Evolutionary conservation across 2,797 vertebrate genomes (phyloP).

Genomic region (Hemitrygon akajei): DNA sequence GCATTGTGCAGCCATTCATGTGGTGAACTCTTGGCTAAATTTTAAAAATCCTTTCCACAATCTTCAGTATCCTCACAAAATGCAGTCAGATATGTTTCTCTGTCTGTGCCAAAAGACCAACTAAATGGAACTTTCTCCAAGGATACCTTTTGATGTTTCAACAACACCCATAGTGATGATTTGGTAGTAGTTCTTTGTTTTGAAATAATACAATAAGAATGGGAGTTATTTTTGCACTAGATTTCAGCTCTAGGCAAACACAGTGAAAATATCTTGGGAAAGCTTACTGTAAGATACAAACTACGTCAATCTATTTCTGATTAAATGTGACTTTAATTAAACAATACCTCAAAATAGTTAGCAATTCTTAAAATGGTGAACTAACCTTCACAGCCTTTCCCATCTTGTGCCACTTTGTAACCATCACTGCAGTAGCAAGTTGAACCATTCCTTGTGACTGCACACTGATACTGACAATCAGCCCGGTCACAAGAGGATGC

Average conservation of each 20-base stretch:
- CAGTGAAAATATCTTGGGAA: neutral
- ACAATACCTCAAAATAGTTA: neutral
- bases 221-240: neutral
- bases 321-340: neutral
- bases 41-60: too few relatives aligned
- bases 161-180: neutral
- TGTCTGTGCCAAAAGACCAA: neutral
- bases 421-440: slow-evolving; percentile 86
- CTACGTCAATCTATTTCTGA: neutral
- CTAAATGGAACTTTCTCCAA: neutral
- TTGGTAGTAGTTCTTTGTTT: neutral
- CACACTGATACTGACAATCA: slow-evolving; percentile 82
- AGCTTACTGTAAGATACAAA: neutral
- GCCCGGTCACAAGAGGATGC: slow-evolving; percentile 80
- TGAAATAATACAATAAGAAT: neutral
- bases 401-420: slow-evolving; percentile 75
- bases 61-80: neutral
- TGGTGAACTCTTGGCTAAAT: neutral
- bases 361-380: neutral
- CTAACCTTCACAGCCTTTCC: slow-evolving; percentile 83
- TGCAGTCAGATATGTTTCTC: neutral
- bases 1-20: neutral
- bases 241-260: neutral
- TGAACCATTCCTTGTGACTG: slow-evolving; percentile 77
- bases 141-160: neutral